Evolutionary conservation across 2,113 vertebrate genomes (phyloP), one percentile per base, ranked within the genome.

Genomic region (Catagonus wagneri): DNA sequence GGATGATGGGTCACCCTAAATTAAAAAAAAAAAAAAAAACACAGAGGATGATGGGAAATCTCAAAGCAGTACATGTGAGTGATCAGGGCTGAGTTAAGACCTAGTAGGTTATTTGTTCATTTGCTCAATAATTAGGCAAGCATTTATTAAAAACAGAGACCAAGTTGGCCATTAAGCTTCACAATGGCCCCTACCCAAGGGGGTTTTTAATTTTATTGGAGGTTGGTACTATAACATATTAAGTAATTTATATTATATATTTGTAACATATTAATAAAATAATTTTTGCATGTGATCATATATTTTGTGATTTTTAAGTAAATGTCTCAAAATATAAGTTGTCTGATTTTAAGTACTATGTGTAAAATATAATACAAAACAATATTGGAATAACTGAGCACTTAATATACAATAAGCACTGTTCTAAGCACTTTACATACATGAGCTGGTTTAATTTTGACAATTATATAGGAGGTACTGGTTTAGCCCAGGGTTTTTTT

Each of bases 71-170:
- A 63, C 11, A 6, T 52, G 36, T 27, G 58, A 79, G 36, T 39
- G 20, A 44, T 58, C 61, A 50, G 69, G 69, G 27, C 61, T 71
- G 3, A 61, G 39, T 68, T 84, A 60, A 80, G 65, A 20, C 80
- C 72, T 25, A 3, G 32, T 1, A 52, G 36, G 68, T 58, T 58
- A 65, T 44, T 71, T 81, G n/a, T 81, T 83, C 32, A 63, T 72
- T 14, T 72, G 50, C 50, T 36, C 25, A 71, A 19, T 50, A 69
- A 83, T 89, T 61, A 83, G 74, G 54, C 36, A 88, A 89, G 60
- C 44, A 50, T 75, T 89, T 74, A 36, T 88, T 84, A 84, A 86
- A 89, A 95, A 74, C n/a, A n/a, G 14, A 95, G 61, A 66, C 39
- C 27, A 74, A 65, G 19, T 85, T 69, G 61, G 39, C 54, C 27